Conservation (phyloP, 2,113 vertebrate genomes). For the Typhlomys cinereus region DNA sequence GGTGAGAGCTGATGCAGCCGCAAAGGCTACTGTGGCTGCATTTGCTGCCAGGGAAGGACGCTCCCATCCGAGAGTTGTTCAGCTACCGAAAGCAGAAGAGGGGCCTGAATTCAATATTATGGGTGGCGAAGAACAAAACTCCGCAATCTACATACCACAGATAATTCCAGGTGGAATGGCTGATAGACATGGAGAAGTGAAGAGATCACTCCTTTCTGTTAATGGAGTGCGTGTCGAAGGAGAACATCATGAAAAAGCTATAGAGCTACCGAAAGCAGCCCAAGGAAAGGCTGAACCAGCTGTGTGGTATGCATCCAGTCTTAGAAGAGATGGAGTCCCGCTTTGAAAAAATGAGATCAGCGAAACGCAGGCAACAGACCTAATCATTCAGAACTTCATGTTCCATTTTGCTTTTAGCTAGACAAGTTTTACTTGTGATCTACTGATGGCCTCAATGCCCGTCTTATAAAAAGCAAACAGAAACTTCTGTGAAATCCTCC, state of each 20-base stretch:
- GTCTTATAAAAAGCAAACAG: constrained; percentile 48
- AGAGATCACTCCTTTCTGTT: constrained; percentile 98
- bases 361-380: constrained; percentile 98
- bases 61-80: constrained; percentile 97
- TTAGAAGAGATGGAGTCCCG: constrained; percentile 98
- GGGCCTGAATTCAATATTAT: constrained; percentile 99
- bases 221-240: constrained; percentile 99
- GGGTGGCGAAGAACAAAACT: constrained; percentile 99
- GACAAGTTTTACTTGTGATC: constrained; percentile 77
- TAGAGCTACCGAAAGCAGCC: constrained; percentile 97
- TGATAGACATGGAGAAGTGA: constrained; percentile 96
- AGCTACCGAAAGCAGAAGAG: constrained; percentile 98
- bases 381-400: constrained; percentile 80
- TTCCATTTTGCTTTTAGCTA: constrained; percentile 69
- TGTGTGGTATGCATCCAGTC: constrained; percentile 95
- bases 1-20: constrained; percentile 97
- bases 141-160: constrained; percentile 97
- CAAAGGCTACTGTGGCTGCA: constrained; percentile 98
- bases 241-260: constrained; percentile 97
- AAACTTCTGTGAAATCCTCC: constrained; percentile 54
- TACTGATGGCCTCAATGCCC: constrained; percentile 62
- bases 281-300: constrained; percentile 97
- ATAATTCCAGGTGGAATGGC: constrained; percentile 98
- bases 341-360: constrained; percentile 99
- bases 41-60: constrained; percentile 99